Base-by-base conservation (phyloP, 1,140 invertebrate species). In the Aradophagus sp. region DNA sequence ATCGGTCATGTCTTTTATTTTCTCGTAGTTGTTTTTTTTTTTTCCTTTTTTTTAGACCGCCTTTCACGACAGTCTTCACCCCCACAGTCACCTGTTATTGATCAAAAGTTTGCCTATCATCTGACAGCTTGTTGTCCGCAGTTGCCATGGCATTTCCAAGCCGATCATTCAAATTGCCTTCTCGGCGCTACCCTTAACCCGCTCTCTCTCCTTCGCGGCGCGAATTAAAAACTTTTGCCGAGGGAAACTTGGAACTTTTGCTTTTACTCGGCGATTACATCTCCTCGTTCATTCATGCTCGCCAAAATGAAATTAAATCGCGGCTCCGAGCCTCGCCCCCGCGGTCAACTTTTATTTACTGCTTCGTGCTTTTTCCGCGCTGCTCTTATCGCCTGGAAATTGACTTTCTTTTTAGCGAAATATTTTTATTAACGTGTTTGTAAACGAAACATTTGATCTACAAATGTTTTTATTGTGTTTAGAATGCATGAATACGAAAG, bases 61-160 rank as follows among this genome's bases (percentile, higher is more conserved):
- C 14, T 47, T 65, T 65, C 26, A 55, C 42, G 36, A 68, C 65
- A 61, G 14, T 61, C 47, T 67, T 39, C 67, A 76, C 66, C 74
- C 73, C 73, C 20, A 16, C 48, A 81, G 82, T 84, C 81, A 84
- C 78, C 74, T 74, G 71, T 85, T 86, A 86, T 86, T 86, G 84
- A 86, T 86, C 80, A 85, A 85, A 84, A 84, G 62, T 85, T 81
- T 85, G 48, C 80, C 82, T 82, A 85, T 86, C 79, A 85, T 86
- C 83, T 83, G 82, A 83, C 82, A 85, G 79, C 77, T 86, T 86
- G 84, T 86, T 86, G 83, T 85, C 82, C 73, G 74, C 38, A 80
- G 84, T 86, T 83, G 72, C 84, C 82, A 86, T 86, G 82, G 82
- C 52, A 75, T 80, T 79, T 52, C 56, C 63, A 55, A 65, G 48